Evolutionary conservation across 2,888 invertebrate genomes (phyloP).

Genomic region (Leptopterna dolabrata): DNA sequence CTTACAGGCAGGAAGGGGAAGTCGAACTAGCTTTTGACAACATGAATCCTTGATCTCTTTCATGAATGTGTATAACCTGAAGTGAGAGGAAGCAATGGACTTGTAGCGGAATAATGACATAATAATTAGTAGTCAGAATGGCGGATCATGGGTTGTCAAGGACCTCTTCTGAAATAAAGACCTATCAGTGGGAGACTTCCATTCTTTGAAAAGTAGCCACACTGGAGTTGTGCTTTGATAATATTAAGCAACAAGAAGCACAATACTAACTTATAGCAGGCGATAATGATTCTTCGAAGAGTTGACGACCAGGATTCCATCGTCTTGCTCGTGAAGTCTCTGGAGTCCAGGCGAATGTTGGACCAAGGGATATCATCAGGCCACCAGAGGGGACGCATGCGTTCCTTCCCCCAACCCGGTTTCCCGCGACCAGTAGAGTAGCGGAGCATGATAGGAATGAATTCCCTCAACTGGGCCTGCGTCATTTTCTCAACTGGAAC

Average conservation of each 20-base stretch:
- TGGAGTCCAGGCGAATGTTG: constrained; percentile 25
- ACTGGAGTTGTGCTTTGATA: too few relatives aligned
- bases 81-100: too few relatives aligned
- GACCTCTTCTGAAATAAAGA: too few relatives aligned
- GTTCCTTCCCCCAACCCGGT: constrained; percentile 26
- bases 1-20: too few relatives aligned
- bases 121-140: too few relatives aligned
- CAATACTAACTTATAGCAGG: constrained; percentile 28
- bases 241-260: neutral
- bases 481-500: constrained; percentile 24
- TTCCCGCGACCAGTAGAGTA: constrained; percentile 36
- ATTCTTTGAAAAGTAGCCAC: too few relatives aligned
- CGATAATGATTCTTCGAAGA: constrained; percentile 27
- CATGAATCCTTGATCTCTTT: too few relatives aligned
- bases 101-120: too few relatives aligned
- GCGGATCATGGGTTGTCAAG: too few relatives aligned
- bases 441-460: constrained; percentile 38
- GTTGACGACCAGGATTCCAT: constrained; percentile 25
- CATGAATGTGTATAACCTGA: too few relatives aligned
- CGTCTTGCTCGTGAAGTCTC: neutral
- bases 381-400: constrained; percentile 28
- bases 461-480: constrained; percentile 34
- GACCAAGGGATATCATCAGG: constrained; percentile 26
- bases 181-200: too few relatives aligned
- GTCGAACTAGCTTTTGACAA: too few relatives aligned